Conservation (phyloP, 2,113 vertebrate genomes). For the Gymnocephalus cernua region DNA sequence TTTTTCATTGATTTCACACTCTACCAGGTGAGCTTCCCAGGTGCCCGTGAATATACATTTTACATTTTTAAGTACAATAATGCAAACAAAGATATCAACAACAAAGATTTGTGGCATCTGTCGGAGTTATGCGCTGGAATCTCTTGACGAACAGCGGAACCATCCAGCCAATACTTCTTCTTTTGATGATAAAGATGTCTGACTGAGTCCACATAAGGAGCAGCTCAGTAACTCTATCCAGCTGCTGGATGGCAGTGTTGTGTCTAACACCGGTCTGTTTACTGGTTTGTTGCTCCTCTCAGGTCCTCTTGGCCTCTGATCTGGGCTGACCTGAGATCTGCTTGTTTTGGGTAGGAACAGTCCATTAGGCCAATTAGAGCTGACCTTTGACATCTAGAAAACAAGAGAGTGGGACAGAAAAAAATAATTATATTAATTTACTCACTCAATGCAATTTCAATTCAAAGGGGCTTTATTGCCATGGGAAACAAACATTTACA, state of each 20-base stretch:
- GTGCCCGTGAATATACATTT: too few relatives aligned
- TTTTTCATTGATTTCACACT: too few relatives aligned
- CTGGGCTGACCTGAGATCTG: slow-evolving; percentile 59
- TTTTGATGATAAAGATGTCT: neutral
- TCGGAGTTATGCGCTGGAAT: too few relatives aligned
- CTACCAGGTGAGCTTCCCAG: too few relatives aligned
- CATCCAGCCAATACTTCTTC: neutral
- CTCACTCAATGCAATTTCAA: too few relatives aligned
- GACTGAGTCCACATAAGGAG: neutral
- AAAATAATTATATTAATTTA: slow-evolving; percentile 10
- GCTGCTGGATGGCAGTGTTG: slow-evolving; percentile 59
- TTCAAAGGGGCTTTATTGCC: too few relatives aligned
- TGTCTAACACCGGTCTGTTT: slow-evolving; percentile 61
- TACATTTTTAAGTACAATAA: too few relatives aligned
- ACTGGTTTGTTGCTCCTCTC: slow-evolving; percentile 69
- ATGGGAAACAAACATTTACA: too few relatives aligned
- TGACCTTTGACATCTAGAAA: slow-evolving; percentile 72
- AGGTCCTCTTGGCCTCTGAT: slow-evolving; percentile 60
- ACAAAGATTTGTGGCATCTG: too few relatives aligned
- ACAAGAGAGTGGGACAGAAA: slow-evolving; percentile 7
- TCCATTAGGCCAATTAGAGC: slow-evolving; percentile 79
- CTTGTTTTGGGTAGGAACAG: slow-evolving; percentile 70
- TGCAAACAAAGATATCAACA: too few relatives aligned
- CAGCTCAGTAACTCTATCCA: slow-evolving; percentile 43
- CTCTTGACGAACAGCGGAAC: too few relatives aligned